Conservation (phyloP, 2,888 invertebrate genomes). For the Lagria hirta region DNA sequence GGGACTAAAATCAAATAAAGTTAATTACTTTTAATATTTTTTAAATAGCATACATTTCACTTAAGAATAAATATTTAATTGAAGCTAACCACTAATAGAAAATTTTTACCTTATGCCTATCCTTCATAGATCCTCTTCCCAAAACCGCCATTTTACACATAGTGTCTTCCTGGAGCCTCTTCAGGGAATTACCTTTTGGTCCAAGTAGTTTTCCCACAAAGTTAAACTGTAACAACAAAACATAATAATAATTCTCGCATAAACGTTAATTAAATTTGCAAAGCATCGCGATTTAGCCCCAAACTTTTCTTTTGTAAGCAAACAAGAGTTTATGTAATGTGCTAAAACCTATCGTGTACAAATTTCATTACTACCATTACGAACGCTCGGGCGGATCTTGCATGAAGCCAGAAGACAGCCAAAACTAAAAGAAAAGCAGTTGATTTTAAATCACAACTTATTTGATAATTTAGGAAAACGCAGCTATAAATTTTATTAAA, state of each 20-base stretch:
- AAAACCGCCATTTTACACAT: slow-evolving; percentile 96
- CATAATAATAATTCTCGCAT: not conserved
- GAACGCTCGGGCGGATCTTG: too few relatives aligned
- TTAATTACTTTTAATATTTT: too few relatives aligned
- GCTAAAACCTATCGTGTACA: slow-evolving; percentile 12
- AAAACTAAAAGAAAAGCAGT: slow-evolving; percentile 5
- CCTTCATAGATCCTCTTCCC: slow-evolving; percentile 92
- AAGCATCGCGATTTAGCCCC: slow-evolving; percentile 15
- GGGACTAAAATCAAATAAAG: too few relatives aligned
- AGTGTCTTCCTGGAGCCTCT: slow-evolving; percentile 89
- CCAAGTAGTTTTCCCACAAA: slow-evolving; percentile 94
- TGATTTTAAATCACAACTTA: too few relatives aligned
- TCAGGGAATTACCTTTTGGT: slow-evolving; percentile 90
- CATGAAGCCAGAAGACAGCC: slow-evolving; percentile 8
- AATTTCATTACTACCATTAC: slow-evolving; percentile 17
- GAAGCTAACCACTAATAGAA: not conserved
- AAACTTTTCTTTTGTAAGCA: slow-evolving; percentile 16
- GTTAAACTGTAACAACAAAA: slow-evolving; percentile 72
- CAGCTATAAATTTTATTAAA: too few relatives aligned
- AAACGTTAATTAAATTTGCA: slow-evolving; percentile 16
- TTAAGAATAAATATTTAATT: too few relatives aligned
- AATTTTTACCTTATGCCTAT: slow-evolving; percentile 74
- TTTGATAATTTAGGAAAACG: too few relatives aligned
- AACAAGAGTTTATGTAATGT: slow-evolving; percentile 15
- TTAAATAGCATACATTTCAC: too few relatives aligned